phyloP scores from a whole-genome alignment of 2,888 invertebrate species.

The Hydroisotoma schaefferi region DNA sequence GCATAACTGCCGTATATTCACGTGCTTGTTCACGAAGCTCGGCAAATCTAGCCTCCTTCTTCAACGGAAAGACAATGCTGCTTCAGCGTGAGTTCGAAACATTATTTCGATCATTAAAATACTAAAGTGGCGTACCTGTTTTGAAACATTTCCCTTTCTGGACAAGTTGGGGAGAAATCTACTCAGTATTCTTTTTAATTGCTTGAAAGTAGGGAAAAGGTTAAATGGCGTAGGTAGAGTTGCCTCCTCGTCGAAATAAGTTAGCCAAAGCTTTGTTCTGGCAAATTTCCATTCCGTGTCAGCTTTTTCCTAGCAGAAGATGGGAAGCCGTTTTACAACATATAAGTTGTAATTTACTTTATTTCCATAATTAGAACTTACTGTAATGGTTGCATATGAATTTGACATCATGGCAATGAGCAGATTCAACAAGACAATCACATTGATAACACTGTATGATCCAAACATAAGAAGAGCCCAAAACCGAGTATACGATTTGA shows the following conservation, averaged over 20 bases:
- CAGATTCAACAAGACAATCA: conserved; percentile 87
- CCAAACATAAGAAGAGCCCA: conserved; percentile 96
- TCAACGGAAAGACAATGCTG: not conserved
- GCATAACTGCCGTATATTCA: conserved; percentile 76
- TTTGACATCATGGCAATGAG: conserved; percentile 99
- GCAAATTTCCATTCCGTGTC: conserved; percentile 98
- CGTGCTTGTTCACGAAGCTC: conserved; percentile 67
- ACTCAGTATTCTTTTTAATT: conserved; percentile 27
- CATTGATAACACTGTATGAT: conserved; percentile 89
- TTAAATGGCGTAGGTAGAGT: conserved; percentile 93
- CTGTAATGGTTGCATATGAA: conserved; percentile 78
- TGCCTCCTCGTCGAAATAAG: conserved; percentile 86
- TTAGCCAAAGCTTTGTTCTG: conserved; percentile 89
- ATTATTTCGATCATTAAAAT: not conserved
- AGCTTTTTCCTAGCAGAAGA: conserved; percentile 70
- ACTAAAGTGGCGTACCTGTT: conserved; percentile 26
- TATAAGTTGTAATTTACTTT: conserved; percentile 1
- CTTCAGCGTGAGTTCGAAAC: not conserved
- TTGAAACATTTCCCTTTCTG: conserved; percentile 18
- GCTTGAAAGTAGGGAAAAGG: conserved; percentile 81
- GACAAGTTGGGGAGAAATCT: conserved; percentile 19
- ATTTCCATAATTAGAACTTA: conserved; percentile 59
- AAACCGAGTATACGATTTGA: conserved; percentile 86
- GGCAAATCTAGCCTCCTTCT: conserved; percentile 56
- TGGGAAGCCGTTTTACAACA: not conserved